These are phyloP conservation scores for Kryptopterus vitreolus DNA, from an alignment of 2,797 vertebrate genomes.

Conservation along the genomic window DNA sequence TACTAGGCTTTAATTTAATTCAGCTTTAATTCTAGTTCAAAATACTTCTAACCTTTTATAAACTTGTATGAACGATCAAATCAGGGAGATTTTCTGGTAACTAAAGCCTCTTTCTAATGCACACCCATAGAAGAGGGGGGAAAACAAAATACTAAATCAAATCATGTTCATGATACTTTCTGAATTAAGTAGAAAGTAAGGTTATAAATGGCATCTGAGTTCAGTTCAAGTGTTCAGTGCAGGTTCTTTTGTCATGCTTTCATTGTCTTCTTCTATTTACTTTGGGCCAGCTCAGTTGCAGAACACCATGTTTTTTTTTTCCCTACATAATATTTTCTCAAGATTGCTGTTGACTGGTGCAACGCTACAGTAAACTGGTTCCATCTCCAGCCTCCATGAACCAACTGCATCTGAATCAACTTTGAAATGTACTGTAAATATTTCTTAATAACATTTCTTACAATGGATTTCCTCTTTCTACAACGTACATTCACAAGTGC, in stretches of 20 bases:
- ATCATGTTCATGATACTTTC: constrained; percentile 52
- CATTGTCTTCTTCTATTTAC: constrained; percentile 19
- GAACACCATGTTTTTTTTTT: constrained; percentile 35
- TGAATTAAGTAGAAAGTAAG: constrained; percentile 28
- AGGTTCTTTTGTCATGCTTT: constrained; percentile 43
- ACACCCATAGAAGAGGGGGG: constrained; percentile 12
- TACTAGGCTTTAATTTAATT: neutral
- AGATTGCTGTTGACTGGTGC: constrained; percentile 48
- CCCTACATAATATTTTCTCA: constrained; percentile 40
- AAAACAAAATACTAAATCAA: neutral
- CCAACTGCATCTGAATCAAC: constrained; percentile 39
- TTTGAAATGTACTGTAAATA: constrained; percentile 57
- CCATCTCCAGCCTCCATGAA: constrained; percentile 34
- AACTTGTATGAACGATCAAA: constrained; percentile 25
- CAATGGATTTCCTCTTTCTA: constrained; percentile 60
- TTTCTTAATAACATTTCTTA: constrained; percentile 60
- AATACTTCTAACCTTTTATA: constrained; percentile 15
- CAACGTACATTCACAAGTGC: constrained; percentile 48
- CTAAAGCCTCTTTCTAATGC: constrained; percentile 43
- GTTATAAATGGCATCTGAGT: constrained; percentile 15
- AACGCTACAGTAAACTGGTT: constrained; percentile 40
- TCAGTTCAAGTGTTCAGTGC: constrained; percentile 34
- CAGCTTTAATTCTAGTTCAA: constrained; percentile 21
- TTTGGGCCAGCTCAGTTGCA: constrained; percentile 37
- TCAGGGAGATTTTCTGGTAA: constrained; percentile 48